Percentiles rank a stretch among this genome's conserved stretches.
Evolutionary conservation across 2,888 invertebrate genomes (phyloP).

Genomic region (Coecobrya sp.): DNA sequence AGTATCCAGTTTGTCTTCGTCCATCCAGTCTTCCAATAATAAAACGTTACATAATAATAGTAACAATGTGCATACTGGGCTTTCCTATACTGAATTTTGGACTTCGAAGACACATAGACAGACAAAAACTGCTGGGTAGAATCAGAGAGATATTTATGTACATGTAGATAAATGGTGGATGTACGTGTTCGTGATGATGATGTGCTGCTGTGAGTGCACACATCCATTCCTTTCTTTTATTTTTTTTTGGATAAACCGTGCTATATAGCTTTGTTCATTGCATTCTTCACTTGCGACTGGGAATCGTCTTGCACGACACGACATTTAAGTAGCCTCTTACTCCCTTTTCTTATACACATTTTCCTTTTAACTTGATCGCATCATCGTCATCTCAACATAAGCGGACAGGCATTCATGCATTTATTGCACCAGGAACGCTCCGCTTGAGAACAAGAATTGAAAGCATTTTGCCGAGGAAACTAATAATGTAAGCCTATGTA

Average conservation of each 20-base stretch:
- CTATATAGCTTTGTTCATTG: background rate
- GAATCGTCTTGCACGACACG: background rate
- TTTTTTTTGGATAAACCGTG: background rate
- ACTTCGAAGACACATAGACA: too few relatives aligned
- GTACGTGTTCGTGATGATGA: conserved; percentile 6
- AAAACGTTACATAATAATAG: background rate
- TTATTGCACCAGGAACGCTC: conserved; percentile 13
- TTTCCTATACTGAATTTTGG: too few relatives aligned
- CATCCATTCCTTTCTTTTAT: background rate
- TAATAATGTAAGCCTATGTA: background rate
- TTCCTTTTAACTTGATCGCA: background rate
- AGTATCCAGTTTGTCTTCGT: too few relatives aligned
- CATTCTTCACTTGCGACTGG: background rate
- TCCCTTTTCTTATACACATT: background rate
- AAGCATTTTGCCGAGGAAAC: conserved; percentile 9
- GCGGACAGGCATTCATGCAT: conserved; percentile 29
- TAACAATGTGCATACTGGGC: background rate
- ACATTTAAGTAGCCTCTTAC: conserved; percentile 16
- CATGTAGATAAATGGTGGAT: conserved; percentile 14
- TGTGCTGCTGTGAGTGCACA: background rate
- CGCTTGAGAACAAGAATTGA: conserved; percentile 10
- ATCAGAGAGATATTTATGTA: conserved; percentile 7
- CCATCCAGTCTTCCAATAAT: too few relatives aligned
- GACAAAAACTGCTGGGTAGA: background rate
- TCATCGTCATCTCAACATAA: background rate